Percentiles rank a stretch among this genome's conserved stretches.
Conservation (phyloP, 2,888 invertebrate genomes). For the Bellardia bayeri region DNA sequence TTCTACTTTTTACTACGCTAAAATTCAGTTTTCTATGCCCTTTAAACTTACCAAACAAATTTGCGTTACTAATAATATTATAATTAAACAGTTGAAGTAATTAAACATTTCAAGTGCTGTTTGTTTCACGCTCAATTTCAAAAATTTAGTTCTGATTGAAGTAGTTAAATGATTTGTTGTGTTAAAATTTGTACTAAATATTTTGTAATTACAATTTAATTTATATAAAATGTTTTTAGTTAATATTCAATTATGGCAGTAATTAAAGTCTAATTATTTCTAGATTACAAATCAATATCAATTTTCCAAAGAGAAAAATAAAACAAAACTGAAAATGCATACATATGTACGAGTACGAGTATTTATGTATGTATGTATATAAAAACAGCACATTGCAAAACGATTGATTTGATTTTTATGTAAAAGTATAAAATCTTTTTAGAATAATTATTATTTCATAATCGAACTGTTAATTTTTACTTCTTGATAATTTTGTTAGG, state of each 20-base stretch:
- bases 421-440: background rate
- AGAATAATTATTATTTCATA: too few relatives aligned
- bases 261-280: conserved; percentile 50
- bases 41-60: conserved; percentile 23
- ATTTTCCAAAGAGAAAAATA: background rate
- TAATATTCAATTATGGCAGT: conserved; percentile 22
- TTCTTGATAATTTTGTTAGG: too few relatives aligned
- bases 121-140: background rate
- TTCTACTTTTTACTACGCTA: background rate
- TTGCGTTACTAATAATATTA: conserved; percentile 5
- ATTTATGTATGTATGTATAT: background rate
- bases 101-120: conserved; percentile 17
- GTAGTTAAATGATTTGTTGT: background rate
- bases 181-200: conserved; percentile 13
- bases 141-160: background rate
- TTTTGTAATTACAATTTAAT: conserved; percentile 40
- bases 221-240: conserved; percentile 35
- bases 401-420: conserved; percentile 36
- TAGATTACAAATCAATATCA: conserved; percentile 42
- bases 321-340: conserved; percentile 9
- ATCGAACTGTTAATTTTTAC: too few relatives aligned
- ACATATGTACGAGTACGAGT: too few relatives aligned
- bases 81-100: background rate
- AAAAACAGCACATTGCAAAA: conserved; percentile 2
- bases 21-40: background rate